phyloP scores from a whole-genome alignment of 2,797 vertebrate genomes.

The Eremophila alpestris region DNA sequence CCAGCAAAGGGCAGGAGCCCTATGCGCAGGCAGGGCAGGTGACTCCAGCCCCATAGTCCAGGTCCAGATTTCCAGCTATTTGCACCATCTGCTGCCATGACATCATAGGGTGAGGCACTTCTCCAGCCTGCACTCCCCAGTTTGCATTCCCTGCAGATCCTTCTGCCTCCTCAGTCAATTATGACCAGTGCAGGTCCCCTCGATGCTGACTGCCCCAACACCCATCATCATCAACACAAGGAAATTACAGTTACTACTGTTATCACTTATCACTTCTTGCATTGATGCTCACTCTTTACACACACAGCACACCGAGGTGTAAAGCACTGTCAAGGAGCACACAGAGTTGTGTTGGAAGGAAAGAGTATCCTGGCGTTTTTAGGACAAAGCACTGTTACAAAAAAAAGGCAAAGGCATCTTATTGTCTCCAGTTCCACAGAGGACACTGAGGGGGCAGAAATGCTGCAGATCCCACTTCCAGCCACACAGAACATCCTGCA shows the following conservation, averaged over 20 bases:
- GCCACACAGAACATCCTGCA: not conserved
- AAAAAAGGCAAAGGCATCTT: not conserved
- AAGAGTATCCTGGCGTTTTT: not conserved
- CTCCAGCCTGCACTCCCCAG: not conserved
- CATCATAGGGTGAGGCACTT: not conserved
- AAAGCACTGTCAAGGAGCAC: not conserved
- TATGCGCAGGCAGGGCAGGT: not conserved
- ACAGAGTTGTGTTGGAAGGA: not conserved
- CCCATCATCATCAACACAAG: not conserved
- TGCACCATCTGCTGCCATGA: conserved; percentile 50
- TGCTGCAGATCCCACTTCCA: not conserved
- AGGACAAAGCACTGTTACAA: not conserved
- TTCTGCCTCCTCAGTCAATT: not conserved
- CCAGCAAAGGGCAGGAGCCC: not conserved
- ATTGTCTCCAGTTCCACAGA: not conserved
- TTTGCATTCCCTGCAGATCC: not conserved
- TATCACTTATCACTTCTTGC: not conserved
- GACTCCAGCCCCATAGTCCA: not conserved
- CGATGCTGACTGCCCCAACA: not conserved
- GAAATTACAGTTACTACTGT: not conserved
- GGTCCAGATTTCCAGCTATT: not conserved
- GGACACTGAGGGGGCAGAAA: not conserved
- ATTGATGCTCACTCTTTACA: not conserved
- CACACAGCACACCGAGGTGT: fast-evolving
- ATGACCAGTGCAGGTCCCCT: not conserved